phyloP scores from a whole-genome alignment of 2,113 vertebrate genomes.

The Cariama cristata region DNA sequence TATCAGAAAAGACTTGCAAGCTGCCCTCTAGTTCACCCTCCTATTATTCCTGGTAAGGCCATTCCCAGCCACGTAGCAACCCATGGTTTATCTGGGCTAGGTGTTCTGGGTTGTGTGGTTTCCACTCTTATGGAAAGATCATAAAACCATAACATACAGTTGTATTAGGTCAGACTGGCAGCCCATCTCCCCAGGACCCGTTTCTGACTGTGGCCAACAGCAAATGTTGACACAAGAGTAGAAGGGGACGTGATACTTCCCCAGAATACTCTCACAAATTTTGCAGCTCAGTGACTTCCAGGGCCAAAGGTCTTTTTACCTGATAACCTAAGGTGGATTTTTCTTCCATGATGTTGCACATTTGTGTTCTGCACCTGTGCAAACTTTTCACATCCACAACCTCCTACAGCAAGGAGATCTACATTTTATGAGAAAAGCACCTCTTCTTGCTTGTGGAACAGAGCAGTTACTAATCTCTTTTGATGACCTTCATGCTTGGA shows the following conservation, averaged over 20 bases:
- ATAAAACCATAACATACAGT: background rate
- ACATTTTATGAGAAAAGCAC: background rate
- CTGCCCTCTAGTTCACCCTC: background rate
- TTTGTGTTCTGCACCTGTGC: background rate
- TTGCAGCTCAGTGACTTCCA: slow-evolving; percentile 18
- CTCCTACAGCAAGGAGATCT: background rate
- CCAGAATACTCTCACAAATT: background rate
- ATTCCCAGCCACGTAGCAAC: background rate
- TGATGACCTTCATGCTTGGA: background rate
- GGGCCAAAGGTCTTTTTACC: background rate
- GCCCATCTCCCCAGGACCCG: background rate
- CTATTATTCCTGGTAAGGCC: background rate
- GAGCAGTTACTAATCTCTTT: background rate
- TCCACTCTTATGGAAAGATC: background rate
- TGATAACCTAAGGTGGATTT: background rate
- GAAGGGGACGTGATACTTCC: background rate
- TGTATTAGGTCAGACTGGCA: background rate
- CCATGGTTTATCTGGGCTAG: background rate
- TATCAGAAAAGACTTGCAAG: background rate
- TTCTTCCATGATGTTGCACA: background rate
- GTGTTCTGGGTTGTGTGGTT: background rate
- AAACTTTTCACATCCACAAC: background rate
- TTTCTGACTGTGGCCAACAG: background rate
- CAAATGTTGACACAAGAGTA: background rate
- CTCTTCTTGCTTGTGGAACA: background rate